Evolutionary conservation across 2,113 vertebrate species (phyloP).

Genomic region (Pachycephala philippinensis): DNA sequence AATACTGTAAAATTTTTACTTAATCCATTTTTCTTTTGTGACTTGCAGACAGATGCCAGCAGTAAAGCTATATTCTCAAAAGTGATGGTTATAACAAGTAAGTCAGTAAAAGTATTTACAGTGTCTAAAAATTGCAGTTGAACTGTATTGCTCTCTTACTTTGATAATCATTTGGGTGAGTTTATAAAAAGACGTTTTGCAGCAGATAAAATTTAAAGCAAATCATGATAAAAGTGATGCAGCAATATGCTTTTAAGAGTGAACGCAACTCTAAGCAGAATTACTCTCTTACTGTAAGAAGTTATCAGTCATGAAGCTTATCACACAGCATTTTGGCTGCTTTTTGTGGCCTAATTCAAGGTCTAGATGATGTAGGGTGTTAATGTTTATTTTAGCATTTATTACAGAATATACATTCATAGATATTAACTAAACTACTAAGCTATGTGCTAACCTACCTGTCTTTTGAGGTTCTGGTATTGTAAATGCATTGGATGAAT

Average conservation of each 20-base stretch:
- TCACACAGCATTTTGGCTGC: background rate
- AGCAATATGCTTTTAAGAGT: background rate
- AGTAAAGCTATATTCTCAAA: conserved; percentile 97
- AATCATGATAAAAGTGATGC: background rate
- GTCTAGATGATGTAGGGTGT: background rate
- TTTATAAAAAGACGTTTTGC: background rate
- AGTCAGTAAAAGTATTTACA: conserved; percentile 53
- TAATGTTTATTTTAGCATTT: background rate
- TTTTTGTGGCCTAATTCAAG: background rate
- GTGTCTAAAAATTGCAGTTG: background rate
- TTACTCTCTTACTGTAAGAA: background rate
- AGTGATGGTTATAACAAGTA: conserved; percentile 99
- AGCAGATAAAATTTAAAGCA: background rate
- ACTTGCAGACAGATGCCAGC: conserved; percentile 89
- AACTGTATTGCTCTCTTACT: background rate
- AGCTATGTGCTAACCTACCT: background rate
- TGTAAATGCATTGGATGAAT: background rate
- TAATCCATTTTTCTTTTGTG: conserved; percentile 43
- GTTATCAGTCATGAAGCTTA: background rate
- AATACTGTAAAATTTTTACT: background rate
- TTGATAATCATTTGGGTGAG: background rate
- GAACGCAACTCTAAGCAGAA: background rate
- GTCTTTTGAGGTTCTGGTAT: background rate
- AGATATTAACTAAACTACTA: background rate
- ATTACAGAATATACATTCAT: background rate